Percentiles rank a stretch among this genome's conserved stretches.
Evolutionary conservation across 2,113 vertebrate species (phyloP).

Genomic region (Apus apus): DNA sequence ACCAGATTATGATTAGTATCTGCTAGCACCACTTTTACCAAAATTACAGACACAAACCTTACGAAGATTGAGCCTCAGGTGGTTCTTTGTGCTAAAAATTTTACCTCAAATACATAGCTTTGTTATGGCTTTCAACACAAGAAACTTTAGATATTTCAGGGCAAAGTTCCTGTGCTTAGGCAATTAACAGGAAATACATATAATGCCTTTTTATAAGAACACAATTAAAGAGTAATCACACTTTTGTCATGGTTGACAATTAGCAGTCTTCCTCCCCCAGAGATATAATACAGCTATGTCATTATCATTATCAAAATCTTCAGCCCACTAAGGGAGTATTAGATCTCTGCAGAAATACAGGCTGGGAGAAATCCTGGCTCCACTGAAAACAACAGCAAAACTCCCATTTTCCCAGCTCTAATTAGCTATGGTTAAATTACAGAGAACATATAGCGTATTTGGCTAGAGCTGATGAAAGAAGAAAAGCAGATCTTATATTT

Average conservation of each 20-base stretch:
- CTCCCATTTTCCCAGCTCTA: slow-evolving; percentile 55
- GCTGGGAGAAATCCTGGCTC: slow-evolving; percentile 30
- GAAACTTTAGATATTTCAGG: not conserved
- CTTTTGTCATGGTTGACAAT: slow-evolving; percentile 38
- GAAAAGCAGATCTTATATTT: slow-evolving; percentile 10
- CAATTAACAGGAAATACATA: slow-evolving; percentile 37
- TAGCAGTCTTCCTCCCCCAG: slow-evolving; percentile 32
- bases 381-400: slow-evolving; percentile 38
- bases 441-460: not conserved
- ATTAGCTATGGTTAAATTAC: slow-evolving; percentile 63
- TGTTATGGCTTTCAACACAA: not conserved
- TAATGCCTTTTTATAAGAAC: slow-evolving; percentile 37
- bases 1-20: not conserved
- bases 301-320: slow-evolving; percentile 64
- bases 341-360: slow-evolving; percentile 36
- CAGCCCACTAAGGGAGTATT: slow-evolving; percentile 41
- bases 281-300: slow-evolving; percentile 39
- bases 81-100: not conserved
- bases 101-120: not conserved
- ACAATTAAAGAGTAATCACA: slow-evolving; percentile 62
- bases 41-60: not conserved
- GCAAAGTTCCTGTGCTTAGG: not conserved
- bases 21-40: not conserved
- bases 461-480: not conserved
- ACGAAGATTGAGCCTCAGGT: not conserved